Percentiles rank a stretch among this genome's conserved stretches.
Conservation (phyloP, 2,113 vertebrate genomes). For the Procapra przewalskii region DNA sequence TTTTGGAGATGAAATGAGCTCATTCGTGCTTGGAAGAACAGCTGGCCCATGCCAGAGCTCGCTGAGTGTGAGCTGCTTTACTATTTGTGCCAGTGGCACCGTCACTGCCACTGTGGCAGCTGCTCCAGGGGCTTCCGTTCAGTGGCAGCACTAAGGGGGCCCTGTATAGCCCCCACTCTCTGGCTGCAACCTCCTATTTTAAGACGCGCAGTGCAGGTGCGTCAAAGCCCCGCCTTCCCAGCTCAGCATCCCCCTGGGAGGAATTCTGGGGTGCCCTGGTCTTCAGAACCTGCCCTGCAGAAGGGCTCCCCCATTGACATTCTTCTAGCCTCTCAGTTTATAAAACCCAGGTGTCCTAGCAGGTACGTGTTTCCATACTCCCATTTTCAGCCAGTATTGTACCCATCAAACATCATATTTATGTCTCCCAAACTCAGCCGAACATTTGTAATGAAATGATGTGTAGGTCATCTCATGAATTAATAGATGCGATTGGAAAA, state of each 20-base stretch:
- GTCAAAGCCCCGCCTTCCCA: not conserved
- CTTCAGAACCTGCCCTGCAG: not conserved
- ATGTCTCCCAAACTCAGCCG: not conserved
- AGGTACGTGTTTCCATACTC: rapidly evolving
- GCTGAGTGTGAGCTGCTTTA: rapidly evolving
- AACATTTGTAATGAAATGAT: not conserved
- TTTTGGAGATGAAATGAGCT: not conserved
- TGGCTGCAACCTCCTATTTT: rapidly evolving
- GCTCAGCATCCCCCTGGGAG: not conserved
- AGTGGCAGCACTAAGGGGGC: not conserved
- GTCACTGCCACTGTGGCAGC: rapidly evolving
- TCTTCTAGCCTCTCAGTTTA: not conserved
- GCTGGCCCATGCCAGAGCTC: rapidly evolving
- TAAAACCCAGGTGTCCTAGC: not conserved
- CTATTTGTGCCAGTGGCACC: rapidly evolving
- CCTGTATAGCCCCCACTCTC: not conserved
- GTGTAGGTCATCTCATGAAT: not conserved
- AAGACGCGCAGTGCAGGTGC: not conserved
- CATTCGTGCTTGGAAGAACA: not conserved
- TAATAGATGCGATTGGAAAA: not conserved
- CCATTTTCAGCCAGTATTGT: not conserved
- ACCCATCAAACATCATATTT: not conserved
- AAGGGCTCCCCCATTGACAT: rapidly evolving
- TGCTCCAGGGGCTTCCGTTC: not conserved
- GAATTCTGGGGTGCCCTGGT: not conserved